Evolutionary conservation across 2,113 vertebrate species (phyloP).

Genomic region (Myodes glareolus): DNA sequence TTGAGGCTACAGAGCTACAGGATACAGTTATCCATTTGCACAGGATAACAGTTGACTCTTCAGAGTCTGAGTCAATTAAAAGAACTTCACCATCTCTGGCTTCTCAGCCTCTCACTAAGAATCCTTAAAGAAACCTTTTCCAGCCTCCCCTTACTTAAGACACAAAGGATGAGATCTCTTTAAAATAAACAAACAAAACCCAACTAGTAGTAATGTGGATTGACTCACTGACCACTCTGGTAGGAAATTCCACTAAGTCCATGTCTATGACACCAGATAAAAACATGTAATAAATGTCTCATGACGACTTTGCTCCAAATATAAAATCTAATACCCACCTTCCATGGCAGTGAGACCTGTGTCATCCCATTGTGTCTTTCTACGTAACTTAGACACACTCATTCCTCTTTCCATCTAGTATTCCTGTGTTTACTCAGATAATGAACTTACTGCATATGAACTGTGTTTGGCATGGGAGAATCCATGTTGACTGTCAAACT

Average conservation of each 20-base stretch:
- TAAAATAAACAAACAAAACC: neutral
- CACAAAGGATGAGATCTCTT: neutral
- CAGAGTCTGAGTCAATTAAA: neutral
- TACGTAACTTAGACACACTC: neutral
- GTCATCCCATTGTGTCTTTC: neutral
- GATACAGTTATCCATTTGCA: neutral
- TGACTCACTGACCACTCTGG: neutral
- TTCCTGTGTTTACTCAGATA: neutral
- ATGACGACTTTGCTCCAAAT: neutral
- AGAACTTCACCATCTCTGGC: neutral
- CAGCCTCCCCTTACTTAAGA: neutral
- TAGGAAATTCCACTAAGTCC: neutral
- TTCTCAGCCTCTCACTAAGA: neutral
- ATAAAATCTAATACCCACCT: neutral
- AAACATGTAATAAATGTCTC: neutral
- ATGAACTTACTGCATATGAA: neutral
- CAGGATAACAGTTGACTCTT: neutral
- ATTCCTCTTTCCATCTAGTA: neutral
- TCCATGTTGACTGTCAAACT: neutral
- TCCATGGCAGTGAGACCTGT: neutral
- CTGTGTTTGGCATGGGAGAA: neutral
- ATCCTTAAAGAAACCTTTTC: neutral
- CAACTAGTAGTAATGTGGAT: neutral
- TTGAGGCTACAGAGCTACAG: neutral
- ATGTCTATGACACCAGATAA: neutral